Evolutionary conservation across 2,113 vertebrate genomes (phyloP).

Genomic region (Dasyprocta punctata): DNA sequence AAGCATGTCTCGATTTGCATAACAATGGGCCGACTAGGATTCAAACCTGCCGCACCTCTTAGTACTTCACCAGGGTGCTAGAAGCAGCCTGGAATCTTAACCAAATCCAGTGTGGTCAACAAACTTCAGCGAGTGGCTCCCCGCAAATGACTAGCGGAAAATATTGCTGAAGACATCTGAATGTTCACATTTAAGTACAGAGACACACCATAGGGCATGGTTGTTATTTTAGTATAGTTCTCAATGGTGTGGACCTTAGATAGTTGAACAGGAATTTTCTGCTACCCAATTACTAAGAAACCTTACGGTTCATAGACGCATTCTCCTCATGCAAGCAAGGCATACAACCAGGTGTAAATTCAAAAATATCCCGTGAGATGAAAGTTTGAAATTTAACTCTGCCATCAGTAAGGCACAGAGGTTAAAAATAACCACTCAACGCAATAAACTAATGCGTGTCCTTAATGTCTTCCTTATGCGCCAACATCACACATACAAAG

Average conservation of each 20-base stretch:
- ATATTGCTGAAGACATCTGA: slow-evolving; percentile 29
- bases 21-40: slow-evolving; percentile 78
- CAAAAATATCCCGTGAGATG: slow-evolving; percentile 37
- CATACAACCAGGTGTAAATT: slow-evolving; percentile 34
- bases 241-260: slow-evolving; percentile 4
- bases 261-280: slow-evolving; percentile 12
- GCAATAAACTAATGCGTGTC: neutral
- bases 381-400: neutral
- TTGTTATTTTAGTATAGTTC: neutral
- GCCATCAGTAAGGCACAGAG: neutral
- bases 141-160: neutral
- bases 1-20: slow-evolving; percentile 86
- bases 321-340: neutral
- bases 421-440: neutral
- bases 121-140: neutral
- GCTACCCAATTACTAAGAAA: neutral
- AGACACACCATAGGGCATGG: neutral
- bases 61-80: slow-evolving; percentile 42
- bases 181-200: neutral
- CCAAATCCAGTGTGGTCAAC: neutral
- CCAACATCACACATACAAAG: slow-evolving; percentile 8
- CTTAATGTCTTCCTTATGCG: neutral
- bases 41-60: slow-evolving; percentile 68
- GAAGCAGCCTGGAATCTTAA: slow-evolving; percentile 8
- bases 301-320: neutral